Evolutionary conservation across 2,888 invertebrate genomes (phyloP), one percentile per base, ranked within the genome.

Genomic region (Dynastes grantii): DNA sequence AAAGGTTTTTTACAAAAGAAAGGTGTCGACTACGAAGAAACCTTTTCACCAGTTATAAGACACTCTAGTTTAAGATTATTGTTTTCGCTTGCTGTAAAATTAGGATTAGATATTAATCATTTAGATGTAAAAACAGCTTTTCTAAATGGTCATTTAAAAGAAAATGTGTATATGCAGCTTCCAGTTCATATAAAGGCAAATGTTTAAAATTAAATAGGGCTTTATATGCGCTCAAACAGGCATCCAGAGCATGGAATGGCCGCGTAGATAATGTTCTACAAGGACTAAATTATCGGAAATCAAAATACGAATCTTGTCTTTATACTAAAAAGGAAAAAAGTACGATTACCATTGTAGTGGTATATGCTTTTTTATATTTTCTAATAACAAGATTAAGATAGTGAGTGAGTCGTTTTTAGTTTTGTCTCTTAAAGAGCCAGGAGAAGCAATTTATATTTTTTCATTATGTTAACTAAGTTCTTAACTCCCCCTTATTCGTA

Each of bases 91-190:
- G 29, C 80, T 58, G 80, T 79, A 8, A 73, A 80, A 58, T 61
- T 80, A 49, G 76, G 77, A 32, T 76, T 82, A 32, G 55, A 73
- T 63, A 80, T 82, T 40, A 63, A 9, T 37, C 83, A 84, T 76
- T 73, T 83, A 75, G 82, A 82, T 78, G 83, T 84, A 16, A 82
- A 77, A 65, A 85, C 63, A 4, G 63, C 63, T 37, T 61, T 76
- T 76, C 16, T 61, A 16, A 58, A 76, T 40, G 16, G 16, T 0
- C 0, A 16, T 16, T 16, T 16, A 16, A 16, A 16, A 16, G 16
- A 16, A 16, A 16, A 16, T 16, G 16, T 16, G 16, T 16, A 16
- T 16, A 16, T 16, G 16, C 16, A 16, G 16, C 16, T 16, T 16
- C 16, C 16, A 16, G 16, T 16, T 16, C 16, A 16, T 16, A 16